Evolutionary conservation across 2,797 vertebrate species (phyloP), one percentile per base, ranked within the genome.

Genomic region (Amblyraja radiata): DNA sequence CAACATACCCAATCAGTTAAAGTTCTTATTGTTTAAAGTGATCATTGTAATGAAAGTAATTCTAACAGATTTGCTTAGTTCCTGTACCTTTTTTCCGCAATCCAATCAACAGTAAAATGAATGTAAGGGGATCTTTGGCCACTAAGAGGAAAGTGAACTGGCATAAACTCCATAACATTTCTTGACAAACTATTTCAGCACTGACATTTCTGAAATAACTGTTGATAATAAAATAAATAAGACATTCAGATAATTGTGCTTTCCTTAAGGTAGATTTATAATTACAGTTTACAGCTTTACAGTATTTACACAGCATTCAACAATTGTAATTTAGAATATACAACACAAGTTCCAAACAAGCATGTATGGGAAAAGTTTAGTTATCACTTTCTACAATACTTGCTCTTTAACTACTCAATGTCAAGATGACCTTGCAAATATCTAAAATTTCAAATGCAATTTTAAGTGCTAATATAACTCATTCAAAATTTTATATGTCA

Each of bases 301-400:
- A 92, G 36, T 92, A 92, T 92, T 73, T 92, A 92, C 90, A 92
- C 46, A 25, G 36, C 73, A 74, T 92, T 58, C 54, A 68, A 71
- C 86, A 90, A 92, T 76, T 68, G 18, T 23, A 92, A 92, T 39
- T 91, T 28, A 36, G 73, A 92, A 92, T 92, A 90, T 73, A 92
- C 68, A 54, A 39, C 9, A 9, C 9, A 88, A 90, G 36, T 90
- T 76, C 71, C 23, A 74, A 32, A 92, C 73, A 73, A 92, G 68
- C 39, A 74, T 91, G 54, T 58, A 73, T 90, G 23, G 23, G 73
- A 74, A 58, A 83, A 58, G 39, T 23, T 68, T 91, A 91, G 39
- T 73, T 28, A 23, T 74, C 90, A 91, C 14, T 91, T 91, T 91
- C 71, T 91, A 76, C 25, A 74, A 92, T 46, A 73, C 25, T 92